phyloP scores from a whole-genome alignment of 2,113 vertebrate species.

The Holacanthus passer region DNA sequence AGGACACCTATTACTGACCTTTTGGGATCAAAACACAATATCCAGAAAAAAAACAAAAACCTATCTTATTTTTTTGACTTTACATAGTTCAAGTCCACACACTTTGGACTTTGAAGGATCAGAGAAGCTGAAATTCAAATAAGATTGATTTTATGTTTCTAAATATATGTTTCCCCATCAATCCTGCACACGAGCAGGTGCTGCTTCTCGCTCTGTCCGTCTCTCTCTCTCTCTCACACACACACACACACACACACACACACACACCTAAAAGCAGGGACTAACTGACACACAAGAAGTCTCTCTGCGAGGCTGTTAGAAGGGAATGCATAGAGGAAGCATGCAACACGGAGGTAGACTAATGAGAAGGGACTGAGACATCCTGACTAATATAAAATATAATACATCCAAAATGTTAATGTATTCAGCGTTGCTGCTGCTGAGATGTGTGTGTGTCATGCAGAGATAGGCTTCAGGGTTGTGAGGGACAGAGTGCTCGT shows the following conservation, averaged over 20 bases:
- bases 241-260: not conserved
- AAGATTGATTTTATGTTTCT: conserved; percentile 38
- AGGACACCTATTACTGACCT: conserved; percentile 27
- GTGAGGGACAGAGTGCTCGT: conserved; percentile 24
- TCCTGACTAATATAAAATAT: conserved; percentile 66
- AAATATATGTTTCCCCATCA: conserved; percentile 10
- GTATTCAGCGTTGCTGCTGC: conserved; percentile 59
- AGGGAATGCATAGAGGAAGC: conserved; percentile 13
- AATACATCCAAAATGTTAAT: conserved; percentile 75
- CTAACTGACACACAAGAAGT: not conserved
- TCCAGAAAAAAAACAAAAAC: not conserved
- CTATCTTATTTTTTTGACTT: not conserved
- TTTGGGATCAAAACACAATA: conserved; percentile 7
- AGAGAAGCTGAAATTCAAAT: conserved; percentile 40
- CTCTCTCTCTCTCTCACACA: not conserved
- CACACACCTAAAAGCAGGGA: conserved; percentile 6
- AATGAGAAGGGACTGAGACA: conserved; percentile 65
- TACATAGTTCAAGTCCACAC: conserved; percentile 17
- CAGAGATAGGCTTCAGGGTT: conserved; percentile 29
- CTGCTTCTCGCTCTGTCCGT: not conserved
- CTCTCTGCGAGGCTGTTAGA: not conserved
- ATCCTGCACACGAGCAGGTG: conserved; percentile 14
- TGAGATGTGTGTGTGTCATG: conserved; percentile 8
- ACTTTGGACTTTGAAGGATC: conserved; percentile 1
- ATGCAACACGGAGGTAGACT: conserved; percentile 36